Evolutionary conservation across 2,888 invertebrate species (phyloP).

Genomic region (Gymnocheta viridis): DNA sequence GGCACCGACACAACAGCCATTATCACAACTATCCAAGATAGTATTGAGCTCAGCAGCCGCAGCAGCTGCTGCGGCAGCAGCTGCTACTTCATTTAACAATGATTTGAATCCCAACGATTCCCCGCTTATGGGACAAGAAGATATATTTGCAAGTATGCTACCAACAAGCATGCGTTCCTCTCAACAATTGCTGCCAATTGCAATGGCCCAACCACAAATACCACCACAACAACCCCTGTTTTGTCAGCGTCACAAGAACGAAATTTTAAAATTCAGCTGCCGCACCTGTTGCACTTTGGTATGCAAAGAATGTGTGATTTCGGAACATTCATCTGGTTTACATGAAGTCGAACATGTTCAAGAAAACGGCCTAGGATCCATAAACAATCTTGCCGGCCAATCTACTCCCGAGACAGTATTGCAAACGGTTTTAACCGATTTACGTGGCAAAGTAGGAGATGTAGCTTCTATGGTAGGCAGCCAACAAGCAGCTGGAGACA

Average conservation of each 20-base stretch:
- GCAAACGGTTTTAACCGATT: conserved; percentile 89
- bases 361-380: conserved; percentile 82
- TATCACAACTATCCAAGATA: conserved; percentile 80
- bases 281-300: conserved; percentile 95
- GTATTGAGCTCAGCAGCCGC: conserved; percentile 74
- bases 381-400: conserved; percentile 53
- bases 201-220: conserved; percentile 51
- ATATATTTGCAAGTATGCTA: conserved; percentile 58
- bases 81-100: conserved; percentile 53
- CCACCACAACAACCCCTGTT: conserved; percentile 78
- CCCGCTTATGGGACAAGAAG: conserved; percentile 50
- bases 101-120: conserved; percentile 59
- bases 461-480: conserved; percentile 90
- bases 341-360: conserved; percentile 95
- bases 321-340: conserved; percentile 91
- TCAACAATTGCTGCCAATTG: conserved; percentile 67
- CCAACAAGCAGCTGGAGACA: conserved; percentile 76
- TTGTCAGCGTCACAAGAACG: conserved; percentile 94
- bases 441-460: conserved; percentile 93
- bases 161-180: conserved; percentile 50
- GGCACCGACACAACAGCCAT: conserved; percentile 72
- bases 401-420: conserved; percentile 87
- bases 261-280: conserved; percentile 96
- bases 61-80: conserved; percentile 69
- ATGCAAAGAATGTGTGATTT: conserved; percentile 96